Base-by-base conservation (phyloP, 2,888 invertebrate species). In the Druceiella hillmani region DNA sequence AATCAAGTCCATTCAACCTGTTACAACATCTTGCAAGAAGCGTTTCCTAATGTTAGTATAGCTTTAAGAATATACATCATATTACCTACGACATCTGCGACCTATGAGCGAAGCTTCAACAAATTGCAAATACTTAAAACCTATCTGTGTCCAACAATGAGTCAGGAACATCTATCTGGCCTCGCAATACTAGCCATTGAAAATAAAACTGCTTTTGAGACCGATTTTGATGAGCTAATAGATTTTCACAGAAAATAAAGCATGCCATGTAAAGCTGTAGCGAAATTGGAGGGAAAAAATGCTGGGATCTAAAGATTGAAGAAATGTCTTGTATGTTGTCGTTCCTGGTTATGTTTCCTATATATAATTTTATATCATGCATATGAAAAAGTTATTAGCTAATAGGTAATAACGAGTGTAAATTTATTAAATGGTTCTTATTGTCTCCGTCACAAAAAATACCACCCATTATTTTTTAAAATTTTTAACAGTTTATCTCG, bases 31-130 rank as follows among this genome's bases (percentile, higher is more conserved):
- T 25, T 25, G 25, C 25, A 25, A 25, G 25, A 25, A 25, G 41
- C 43, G 4, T 43, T 43, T 38, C 41, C 43, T 16, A 48, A 50
- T 43, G n/a, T 46, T 24, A 38, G 39, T 33, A 33, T 40, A n/a
- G 39, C 44, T 14, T 20, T 46, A 22, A 17, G 45, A 32, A 46
- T 46, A 30, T 40, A 40, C 30, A 25, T 22, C 17, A 43, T 43
- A 9, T 17, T 47, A 25, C 44, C 41, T 10, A 40, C 40, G n/a
- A 47, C 44, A 13, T 43, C 29, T 12, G 29, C 37, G 13, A 32
- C 14, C 12, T 37, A 13, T 29, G 31, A 36, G 29, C 20, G 37
- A 10, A 31, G 36, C 17, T 36, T 36, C 9, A 36, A 17, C 31
- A 36, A 36, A 33, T 7, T 36, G 12, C 31, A 36, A 17, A 28